Evolutionary conservation across 2,113 vertebrate genomes (phyloP), one percentile per base, ranked within the genome.

Genomic region (Procavia capensis): DNA sequence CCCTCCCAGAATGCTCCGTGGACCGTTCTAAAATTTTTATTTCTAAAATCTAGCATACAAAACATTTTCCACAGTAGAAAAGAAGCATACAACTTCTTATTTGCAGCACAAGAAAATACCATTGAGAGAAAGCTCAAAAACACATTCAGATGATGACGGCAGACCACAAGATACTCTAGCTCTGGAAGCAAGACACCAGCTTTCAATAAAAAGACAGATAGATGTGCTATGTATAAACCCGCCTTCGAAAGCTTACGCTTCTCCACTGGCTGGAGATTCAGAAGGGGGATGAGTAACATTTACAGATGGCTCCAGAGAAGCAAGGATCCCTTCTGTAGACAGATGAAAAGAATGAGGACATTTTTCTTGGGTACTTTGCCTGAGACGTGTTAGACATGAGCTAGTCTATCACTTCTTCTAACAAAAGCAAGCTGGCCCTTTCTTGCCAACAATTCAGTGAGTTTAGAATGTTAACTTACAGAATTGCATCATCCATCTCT

Each of bases 21-120:
- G 96, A 95, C 95, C 95, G 95, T 92, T 97, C 97, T 94, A 47
- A 93, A 90, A 83, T 68, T 96, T 97, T 98, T 98, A 97, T 97
- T 98, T 97, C 90, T 97, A 95, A 98, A 97, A 97, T 92, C 94
- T 97, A 94, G 95, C 95, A 94, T 76, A 90, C 74, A 93, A 97
- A 97, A 94, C 54, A 91, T 74, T 95, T 97, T 97, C 92, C 94
- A 96, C 63, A 57, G 72, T 72, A 45, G 80, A 89, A 95, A 88
- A 93, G 85, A 85, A 87, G 85, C 27, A 3, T 34, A 78, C 0
- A 47, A 88, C 85, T 61, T 93, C 94, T 83, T 24, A 70, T 96
- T 6, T 93, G 92, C 90, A 96, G 85, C 81, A 61, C 50, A 41
- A 76, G 20, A 0, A 79, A 93, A 94, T 75, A 36, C 0, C 4